These are phyloP conservation scores for Hypsopygia costalis DNA, from an alignment of 2,888 invertebrate genomes.

Conservation along the genomic window DNA sequence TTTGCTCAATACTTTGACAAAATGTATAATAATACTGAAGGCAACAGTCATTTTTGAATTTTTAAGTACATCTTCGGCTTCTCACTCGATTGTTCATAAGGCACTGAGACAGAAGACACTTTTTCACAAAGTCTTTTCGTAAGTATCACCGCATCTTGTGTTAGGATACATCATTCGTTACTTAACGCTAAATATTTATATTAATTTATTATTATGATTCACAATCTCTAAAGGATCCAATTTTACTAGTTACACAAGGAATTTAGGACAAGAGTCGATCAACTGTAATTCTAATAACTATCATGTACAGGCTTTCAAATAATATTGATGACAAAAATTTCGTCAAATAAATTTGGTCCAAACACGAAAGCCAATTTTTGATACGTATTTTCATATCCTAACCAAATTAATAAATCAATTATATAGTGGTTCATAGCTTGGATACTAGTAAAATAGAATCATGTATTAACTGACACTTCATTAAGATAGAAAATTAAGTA, in stretches of 20 bases:
- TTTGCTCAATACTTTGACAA: slow-evolving; percentile 16
- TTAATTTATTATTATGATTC: slow-evolving; percentile 66
- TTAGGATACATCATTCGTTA: slow-evolving; percentile 62
- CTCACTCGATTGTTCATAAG: slow-evolving; percentile 35
- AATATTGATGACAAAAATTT: too few relatives aligned
- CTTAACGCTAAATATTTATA: slow-evolving; percentile 56
- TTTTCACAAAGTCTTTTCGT: slow-evolving; percentile 37
- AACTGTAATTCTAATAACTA: too few relatives aligned
- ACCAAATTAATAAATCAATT: slow-evolving; percentile 13
- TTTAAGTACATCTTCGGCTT: slow-evolving; percentile 44
- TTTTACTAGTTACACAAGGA: slow-evolving; percentile 42
- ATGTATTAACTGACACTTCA: slow-evolving; percentile 44
- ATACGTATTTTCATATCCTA: not conserved
- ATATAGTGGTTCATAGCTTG: slow-evolving; percentile 31
- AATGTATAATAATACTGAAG: slow-evolving; percentile 47
- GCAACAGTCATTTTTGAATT: slow-evolving; percentile 37
- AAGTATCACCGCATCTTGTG: slow-evolving; percentile 48
- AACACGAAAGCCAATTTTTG: not conserved
- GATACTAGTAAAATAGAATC: slow-evolving; percentile 55
- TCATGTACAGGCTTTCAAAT: too few relatives aligned
- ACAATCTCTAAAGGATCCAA: slow-evolving; percentile 49
- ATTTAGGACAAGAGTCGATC: slow-evolving; percentile 4
- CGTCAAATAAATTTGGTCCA: too few relatives aligned
- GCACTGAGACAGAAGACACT: slow-evolving; percentile 52
- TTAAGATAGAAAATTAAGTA: slow-evolving; percentile 15